A percentile compares a stretch with the other conserved stretches of the same genome.
Conservation (phyloP, 2,797 vertebrate genomes). For the Huso huso region DNA sequence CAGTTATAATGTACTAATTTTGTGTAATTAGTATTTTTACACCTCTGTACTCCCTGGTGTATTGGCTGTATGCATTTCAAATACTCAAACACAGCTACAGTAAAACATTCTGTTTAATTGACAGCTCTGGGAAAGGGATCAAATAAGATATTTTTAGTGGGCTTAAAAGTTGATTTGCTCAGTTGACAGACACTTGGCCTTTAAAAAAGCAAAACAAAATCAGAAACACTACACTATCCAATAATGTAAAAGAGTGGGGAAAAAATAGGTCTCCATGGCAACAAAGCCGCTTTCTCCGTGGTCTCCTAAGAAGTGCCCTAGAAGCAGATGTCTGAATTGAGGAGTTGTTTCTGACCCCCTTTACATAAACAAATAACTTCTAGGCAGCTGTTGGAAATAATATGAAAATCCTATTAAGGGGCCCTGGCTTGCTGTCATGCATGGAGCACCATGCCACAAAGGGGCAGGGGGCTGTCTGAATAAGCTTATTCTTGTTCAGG, state of each 20-base stretch:
- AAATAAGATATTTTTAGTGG: constrained; percentile 12
- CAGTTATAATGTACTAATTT: neutral
- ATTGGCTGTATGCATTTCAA: neutral
- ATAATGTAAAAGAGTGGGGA: constrained; percentile 5
- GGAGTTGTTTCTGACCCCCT: constrained; percentile 57
- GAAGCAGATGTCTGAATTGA: constrained; percentile 74
- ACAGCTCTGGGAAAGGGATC: constrained; percentile 11
- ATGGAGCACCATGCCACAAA: constrained; percentile 56
- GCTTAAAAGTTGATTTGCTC: neutral
- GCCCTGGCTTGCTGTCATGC: constrained; percentile 62
- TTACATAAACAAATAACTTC: constrained; percentile 78
- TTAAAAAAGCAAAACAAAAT: constrained; percentile 13
- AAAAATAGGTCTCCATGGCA: constrained; percentile 11
- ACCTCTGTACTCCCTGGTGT: neutral
- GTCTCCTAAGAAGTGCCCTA: constrained; percentile 61
- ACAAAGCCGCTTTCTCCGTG: constrained; percentile 8
- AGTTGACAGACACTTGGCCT: constrained; percentile 13
- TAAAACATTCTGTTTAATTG: constrained; percentile 15
- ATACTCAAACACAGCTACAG: neutral
- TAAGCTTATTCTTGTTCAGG: constrained; percentile 55
- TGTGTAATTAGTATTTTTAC: neutral
- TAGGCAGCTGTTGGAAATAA: constrained; percentile 78
- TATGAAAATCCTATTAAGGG: constrained; percentile 69
- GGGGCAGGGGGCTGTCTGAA: constrained; percentile 54
- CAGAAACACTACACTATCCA: constrained; percentile 16